Evolutionary conservation across 2,888 invertebrate species (phyloP), one percentile per base, ranked within the genome.

Genomic region (Lymantria monacha): DNA sequence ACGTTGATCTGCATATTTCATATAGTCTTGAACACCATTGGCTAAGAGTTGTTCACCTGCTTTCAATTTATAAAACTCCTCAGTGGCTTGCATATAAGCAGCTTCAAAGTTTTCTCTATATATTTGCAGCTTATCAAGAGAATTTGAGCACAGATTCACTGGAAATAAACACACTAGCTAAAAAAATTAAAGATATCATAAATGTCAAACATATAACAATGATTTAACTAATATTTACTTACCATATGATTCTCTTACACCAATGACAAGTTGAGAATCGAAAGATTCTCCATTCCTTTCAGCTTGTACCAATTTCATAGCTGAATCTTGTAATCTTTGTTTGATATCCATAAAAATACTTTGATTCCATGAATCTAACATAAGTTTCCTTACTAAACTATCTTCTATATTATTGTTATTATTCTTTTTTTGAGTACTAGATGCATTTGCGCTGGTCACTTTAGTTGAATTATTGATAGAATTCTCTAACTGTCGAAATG

Each of bases 341-440:
- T 98, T 98, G 63, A 99, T 98, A 81, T 97, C 97, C 81, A 95
- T 94, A 86, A 99, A 99, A 76, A 99, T 99, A 80, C 96, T 97
- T 79, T 96, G 96, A 90, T 99, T 99, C 99, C 99, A 99, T 54
- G 97, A 97, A 83, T 99, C 98, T 59, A 99, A 92, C 99, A 99
- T 99, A 56, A 99, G 88, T 94, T 99, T 94, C 10, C 98, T 93
- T 46, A 99, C 98, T 70, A 98, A 95, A 85, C 97, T 97, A 73
- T 98, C 98, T 66, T 98, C 98, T 58, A 93, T 92, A 85, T 91
- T 92, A 83, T 93, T 92, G 54, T 90, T 90, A 57, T 91, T 87
- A 63, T 91, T 91, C 74, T 92, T 90, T 68, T 91, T 90, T 60
- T 87, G 88, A 49, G 87, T 76, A 74, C 74, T 83, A 43, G 89